Base-by-base conservation (phyloP, 2,888 invertebrate species). In the Dasypolia templi region DNA sequence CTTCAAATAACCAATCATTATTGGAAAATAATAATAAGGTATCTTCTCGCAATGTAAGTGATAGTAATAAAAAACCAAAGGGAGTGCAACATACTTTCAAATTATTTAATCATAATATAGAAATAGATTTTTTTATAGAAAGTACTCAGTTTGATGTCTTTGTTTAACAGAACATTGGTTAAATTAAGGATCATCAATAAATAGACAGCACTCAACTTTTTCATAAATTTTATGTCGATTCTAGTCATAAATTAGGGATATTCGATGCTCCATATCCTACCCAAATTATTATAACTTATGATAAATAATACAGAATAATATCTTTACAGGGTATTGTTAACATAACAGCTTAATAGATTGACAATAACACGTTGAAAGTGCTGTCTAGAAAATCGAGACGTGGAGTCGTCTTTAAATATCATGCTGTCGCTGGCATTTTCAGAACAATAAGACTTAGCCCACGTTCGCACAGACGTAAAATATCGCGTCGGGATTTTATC, bases 161-260 rank as follows among this genome's bases (percentile, higher is more conserved):
- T n/a, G n/a, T n/a, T n/a, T n/a, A n/a, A n/a, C n/a, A n/a, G n/a
- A n/a, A n/a, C n/a, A n/a, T n/a, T n/a, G n/a, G n/a, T n/a, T n/a
- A n/a, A n/a, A n/a, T n/a, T n/a, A n/a, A n/a, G n/a, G n/a, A n/a
- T n/a, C n/a, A n/a, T n/a, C n/a, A n/a, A n/a, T n/a, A n/a, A n/a
- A 72, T 35, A 68, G 29, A 55, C 46, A 58, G 51, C 35, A 39
- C 72, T 77, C 44, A 58, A 75, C 53, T 55, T 77, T 77, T 76
- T 69, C 51, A 69, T 53, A 44, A 63, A 65, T 69, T 72, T 56
- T 32, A n/a, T 58, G 26, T 44, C 11, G 53, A 61, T 32, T 53
- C 19, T 62, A 53, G 49, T 35, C 42, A 22, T 62, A 69, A 61
- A 66, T 66, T 61, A 39, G 53, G 9, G 42, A 70, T n/a, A 42